Evolutionary conservation across 1,140 invertebrate genomes (phyloP).

Genomic region (Drosophila ananassae): DNA sequence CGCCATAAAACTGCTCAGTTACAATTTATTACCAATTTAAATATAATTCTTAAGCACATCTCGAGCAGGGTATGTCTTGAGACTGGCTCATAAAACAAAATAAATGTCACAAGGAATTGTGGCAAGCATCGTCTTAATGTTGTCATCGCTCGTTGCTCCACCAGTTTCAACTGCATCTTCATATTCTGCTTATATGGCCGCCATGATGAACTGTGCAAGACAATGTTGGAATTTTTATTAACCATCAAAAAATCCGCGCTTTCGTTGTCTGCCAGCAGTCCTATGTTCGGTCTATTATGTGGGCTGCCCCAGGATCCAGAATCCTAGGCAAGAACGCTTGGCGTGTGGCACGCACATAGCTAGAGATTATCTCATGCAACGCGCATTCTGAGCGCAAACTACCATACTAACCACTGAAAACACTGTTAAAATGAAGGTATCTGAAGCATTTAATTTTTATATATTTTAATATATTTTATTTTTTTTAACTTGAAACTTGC

Average conservation of each 20-base stretch:
- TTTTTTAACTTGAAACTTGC: not conserved
- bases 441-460: no score
- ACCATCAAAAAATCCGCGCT: slow-evolving; percentile 76
- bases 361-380: slow-evolving; percentile 80
- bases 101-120: slow-evolving; percentile 42
- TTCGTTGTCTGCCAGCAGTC: slow-evolving; percentile 17
- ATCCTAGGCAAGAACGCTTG: slow-evolving; percentile 47
- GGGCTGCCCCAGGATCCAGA: slow-evolving; percentile 27
- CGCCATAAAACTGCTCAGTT: slow-evolving; percentile 13
- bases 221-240: slow-evolving; percentile 83
- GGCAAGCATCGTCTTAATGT: slow-evolving; percentile 50
- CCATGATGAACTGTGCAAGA: slow-evolving; percentile 77
- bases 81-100: slow-evolving; percentile 33
- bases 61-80: slow-evolving; percentile 1
- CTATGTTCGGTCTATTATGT: not conserved
- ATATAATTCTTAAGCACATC: slow-evolving; percentile 26
- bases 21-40: slow-evolving; percentile 51
- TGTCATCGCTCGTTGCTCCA: slow-evolving; percentile 52
- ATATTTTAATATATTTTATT: not conserved
- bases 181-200: slow-evolving; percentile 57
- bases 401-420: slow-evolving; percentile 16
- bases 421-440: not conserved
- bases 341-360: slow-evolving; percentile 77
- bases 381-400: slow-evolving; percentile 62
- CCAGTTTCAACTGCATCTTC: slow-evolving; percentile 31